These are phyloP conservation scores for Villa cingulata DNA, from an alignment of 2,888 invertebrate species.

Conservation along the genomic window DNA sequence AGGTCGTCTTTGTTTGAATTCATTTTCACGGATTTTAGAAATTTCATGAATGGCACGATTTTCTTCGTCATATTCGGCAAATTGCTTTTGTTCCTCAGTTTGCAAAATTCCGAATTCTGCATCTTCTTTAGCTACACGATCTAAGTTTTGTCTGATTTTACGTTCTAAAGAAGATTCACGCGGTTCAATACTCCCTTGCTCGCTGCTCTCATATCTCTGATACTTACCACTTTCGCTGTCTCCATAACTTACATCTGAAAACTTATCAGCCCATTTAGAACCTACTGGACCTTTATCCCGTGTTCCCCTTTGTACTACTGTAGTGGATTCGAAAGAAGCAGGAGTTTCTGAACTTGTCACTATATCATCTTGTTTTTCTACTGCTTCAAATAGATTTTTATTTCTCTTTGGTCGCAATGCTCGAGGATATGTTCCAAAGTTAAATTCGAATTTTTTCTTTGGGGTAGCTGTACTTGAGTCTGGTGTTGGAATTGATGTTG, in stretches of 20 bases:
- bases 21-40: conserved; percentile 31
- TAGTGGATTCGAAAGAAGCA: conserved; percentile 51
- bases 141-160: conserved; percentile 33
- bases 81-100: conserved; percentile 42
- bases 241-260: conserved; percentile 36
- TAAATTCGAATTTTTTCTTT: conserved; percentile 51
- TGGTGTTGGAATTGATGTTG: conserved; percentile 37
- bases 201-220: conserved; percentile 29
- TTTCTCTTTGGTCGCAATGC: conserved; percentile 42
- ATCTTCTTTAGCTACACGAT: conserved; percentile 27
- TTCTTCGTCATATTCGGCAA: conserved; percentile 43
- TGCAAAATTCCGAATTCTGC: conserved; percentile 33
- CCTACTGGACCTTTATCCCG: conserved; percentile 39
- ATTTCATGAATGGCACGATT: conserved; percentile 41
- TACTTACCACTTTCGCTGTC: conserved; percentile 38
- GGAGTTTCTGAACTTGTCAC: conserved; percentile 43
- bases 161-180: conserved; percentile 35
- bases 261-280: conserved; percentile 40
- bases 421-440: conserved; percentile 66
- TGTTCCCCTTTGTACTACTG: conserved; percentile 46
- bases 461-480: conserved; percentile 40
- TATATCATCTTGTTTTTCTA: conserved; percentile 41
- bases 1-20: conserved; percentile 30
- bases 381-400: no score
- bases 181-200: conserved; percentile 33